Base-by-base conservation (phyloP, 2,113 vertebrate genomes). In the Myotis brandtii region DNA sequence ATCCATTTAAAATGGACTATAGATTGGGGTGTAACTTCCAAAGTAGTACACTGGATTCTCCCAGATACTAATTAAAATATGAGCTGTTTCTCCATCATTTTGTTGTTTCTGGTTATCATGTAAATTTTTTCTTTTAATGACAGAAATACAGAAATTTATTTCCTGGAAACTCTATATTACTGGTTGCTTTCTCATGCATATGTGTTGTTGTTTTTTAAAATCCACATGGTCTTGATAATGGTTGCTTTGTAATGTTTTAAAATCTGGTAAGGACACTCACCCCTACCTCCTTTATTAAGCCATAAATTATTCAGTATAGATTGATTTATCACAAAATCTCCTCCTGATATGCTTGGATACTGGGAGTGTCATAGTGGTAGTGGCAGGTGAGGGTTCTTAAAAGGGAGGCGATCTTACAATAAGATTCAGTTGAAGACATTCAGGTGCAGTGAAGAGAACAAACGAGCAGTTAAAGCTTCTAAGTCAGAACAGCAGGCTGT, bases 1-100 rank as follows among this genome's bases (percentile, higher is more conserved):
- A 85, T 46, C 37, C 40, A 37, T 52, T 93, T 87, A 81, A 95
- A 94, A 90, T 67, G 48, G 76, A 70, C 59, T 77, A 46, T 23
- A 79, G 83, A 70, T 89, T 59, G 93, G 37, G 25, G 7, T 66
- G 0, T 54, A 70, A 84, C 37, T 95, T 70, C 40, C 73, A 50
- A 59, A 86, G 9, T 62, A 9, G 48, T 52, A 32, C 23, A 52
- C 12, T 85, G 25, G 62, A 37, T 77, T 85, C 23, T 17, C 20
- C 54, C 40, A 91, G 77, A 54, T 48, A 77, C 18, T 40, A 25
- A 88, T 54, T 91, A 83, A 92, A 67, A 86, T 62, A 37, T 8
- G 23, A 95, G 16, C 17, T 34, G 40, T 64, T 76, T 25, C 8
- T 6, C 13, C 21, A 13, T 93, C 9, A 32, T 40, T 66, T 23